Conservation (phyloP, 2,797 vertebrate genomes). For the Coranthus polyacanthus region DNA sequence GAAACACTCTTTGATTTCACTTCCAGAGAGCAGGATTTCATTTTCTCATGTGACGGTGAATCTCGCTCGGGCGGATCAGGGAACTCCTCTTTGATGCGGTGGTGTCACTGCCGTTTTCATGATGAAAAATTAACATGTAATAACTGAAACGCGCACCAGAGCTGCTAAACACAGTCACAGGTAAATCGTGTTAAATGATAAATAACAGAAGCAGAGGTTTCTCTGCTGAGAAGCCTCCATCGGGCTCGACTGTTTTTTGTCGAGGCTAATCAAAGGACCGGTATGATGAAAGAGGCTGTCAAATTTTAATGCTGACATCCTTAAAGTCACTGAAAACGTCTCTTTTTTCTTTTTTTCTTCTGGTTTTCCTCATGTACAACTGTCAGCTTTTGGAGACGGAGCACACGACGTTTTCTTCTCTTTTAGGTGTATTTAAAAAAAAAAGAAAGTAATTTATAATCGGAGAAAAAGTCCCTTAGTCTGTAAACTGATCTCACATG, state of each 20-base stretch:
- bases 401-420: background rate
- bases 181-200: slow-evolving; percentile 13
- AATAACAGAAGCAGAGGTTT: slow-evolving; percentile 21
- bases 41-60: slow-evolving; percentile 6
- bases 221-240: slow-evolving; percentile 2
- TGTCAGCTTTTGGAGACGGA: slow-evolving; percentile 6
- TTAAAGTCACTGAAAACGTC: slow-evolving; percentile 12
- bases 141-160: background rate
- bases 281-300: slow-evolving; percentile 28
- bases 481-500: no score
- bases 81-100: background rate
- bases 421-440: background rate
- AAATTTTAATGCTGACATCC: slow-evolving; percentile 25
- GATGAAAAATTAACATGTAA: background rate
- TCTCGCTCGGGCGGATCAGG: slow-evolving; percentile 2
- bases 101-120: background rate
- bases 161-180: slow-evolving; percentile 9
- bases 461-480: background rate
- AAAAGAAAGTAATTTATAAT: background rate
- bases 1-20: background rate
- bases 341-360: slow-evolving; percentile 13
- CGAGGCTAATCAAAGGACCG: slow-evolving; percentile 30
- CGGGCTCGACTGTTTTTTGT: slow-evolving; percentile 2
- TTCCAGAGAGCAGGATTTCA: background rate
- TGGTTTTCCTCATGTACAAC: background rate